These are phyloP conservation scores for Mesaphorura yosii DNA, from an alignment of 1,140 invertebrate genomes.

Conservation along the genomic window DNA sequence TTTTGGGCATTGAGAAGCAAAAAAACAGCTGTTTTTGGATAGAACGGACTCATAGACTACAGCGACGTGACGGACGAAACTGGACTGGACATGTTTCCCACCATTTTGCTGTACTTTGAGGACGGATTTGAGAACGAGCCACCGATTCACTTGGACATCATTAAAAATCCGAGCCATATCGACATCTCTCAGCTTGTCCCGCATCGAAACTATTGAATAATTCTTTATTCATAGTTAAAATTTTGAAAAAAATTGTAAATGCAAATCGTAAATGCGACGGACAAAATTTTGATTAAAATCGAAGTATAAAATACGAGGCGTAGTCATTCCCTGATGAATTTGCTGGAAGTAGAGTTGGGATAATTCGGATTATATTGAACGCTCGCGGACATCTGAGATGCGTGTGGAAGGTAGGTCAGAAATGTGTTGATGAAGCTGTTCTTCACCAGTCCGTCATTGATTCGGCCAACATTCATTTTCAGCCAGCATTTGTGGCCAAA, in stretches of 20 bases:
- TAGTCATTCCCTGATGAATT: too few species aligned
- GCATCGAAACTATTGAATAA: conserved; percentile 10
- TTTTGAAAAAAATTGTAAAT: neutral
- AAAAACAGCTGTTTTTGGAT: neutral
- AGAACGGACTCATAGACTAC: conserved; percentile 13
- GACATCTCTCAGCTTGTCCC: neutral
- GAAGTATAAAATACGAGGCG: too few species aligned
- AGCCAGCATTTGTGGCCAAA: conserved; percentile 14
- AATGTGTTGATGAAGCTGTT: conserved; percentile 22
- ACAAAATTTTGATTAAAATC: too few species aligned
- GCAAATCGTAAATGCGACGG: neutral
- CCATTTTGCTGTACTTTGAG: conserved; percentile 13
- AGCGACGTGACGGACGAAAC: conserved; percentile 2
- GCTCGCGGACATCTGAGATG: conserved; percentile 6
- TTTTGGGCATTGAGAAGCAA: neutral
- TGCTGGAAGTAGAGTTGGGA: neutral
- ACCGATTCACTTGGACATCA: conserved; percentile 5
- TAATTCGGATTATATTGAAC: neutral
- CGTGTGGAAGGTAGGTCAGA: conserved; percentile 9
- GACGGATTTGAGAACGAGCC: conserved; percentile 19
- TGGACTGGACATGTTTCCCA: conserved; percentile 9
- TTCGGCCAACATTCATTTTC: conserved; percentile 17
- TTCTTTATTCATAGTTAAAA: conserved; percentile 2
- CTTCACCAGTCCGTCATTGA: conserved; percentile 9
- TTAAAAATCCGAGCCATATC: neutral